Conservation (phyloP, 2,888 invertebrate genomes). For the Apamea anceps region DNA sequence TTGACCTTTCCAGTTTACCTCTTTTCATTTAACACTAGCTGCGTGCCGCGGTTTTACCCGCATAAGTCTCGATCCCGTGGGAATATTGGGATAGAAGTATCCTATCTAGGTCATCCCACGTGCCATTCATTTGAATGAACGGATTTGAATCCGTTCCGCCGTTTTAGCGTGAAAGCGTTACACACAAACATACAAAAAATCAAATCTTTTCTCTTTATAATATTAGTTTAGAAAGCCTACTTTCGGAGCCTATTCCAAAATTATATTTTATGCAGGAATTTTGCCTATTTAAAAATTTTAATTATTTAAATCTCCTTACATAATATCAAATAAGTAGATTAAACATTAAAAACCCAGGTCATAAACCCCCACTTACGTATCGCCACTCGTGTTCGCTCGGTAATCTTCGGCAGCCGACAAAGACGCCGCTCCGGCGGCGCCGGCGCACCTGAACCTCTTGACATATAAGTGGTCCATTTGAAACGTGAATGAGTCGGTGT, state of each 20-base stretch:
- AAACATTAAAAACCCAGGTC: constrained; percentile 48
- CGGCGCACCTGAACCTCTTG: constrained; percentile 78
- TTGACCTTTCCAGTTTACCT: background rate
- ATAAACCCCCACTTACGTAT: constrained; percentile 64
- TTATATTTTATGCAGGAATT: background rate
- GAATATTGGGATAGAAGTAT: background rate
- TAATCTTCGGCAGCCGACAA: constrained; percentile 74
- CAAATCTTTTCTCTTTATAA: too few species aligned
- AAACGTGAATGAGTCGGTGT: constrained; percentile 60
- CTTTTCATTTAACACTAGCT: background rate
- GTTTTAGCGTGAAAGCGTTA: too few species aligned
- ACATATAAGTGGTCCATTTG: constrained; percentile 67
- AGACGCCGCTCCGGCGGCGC: constrained; percentile 70
- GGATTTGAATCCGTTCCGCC: background rate
- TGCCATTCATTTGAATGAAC: too few species aligned
- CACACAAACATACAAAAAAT: too few species aligned
- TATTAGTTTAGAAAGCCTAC: too few species aligned
- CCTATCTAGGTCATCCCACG: background rate
- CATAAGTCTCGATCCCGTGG: too few species aligned
- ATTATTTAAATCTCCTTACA: background rate
- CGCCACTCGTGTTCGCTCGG: constrained; percentile 60
- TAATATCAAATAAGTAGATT: constrained; percentile 20
- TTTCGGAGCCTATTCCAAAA: too few species aligned
- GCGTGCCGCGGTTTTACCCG: background rate
- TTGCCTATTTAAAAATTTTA: background rate